phyloP scores from a whole-genome alignment of 2,888 invertebrate genomes.

The Drosophila emarginata region DNA sequence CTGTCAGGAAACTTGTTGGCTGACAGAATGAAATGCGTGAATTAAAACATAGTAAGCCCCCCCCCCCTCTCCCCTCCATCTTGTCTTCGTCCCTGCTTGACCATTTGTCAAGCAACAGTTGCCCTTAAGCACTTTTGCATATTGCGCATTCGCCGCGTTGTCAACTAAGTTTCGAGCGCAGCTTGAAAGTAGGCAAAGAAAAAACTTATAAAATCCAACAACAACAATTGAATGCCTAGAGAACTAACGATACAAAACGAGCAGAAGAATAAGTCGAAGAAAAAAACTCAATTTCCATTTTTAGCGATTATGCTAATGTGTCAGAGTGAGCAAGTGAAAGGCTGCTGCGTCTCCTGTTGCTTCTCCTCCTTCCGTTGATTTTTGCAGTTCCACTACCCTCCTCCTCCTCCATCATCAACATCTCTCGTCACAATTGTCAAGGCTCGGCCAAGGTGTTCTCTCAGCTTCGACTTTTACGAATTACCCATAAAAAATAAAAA shows the following conservation, averaged over 20 bases:
- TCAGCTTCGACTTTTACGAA: conserved; percentile 34
- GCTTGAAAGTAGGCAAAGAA: conserved; percentile 12
- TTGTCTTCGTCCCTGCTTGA: not conserved
- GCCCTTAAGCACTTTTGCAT: conserved; percentile 28
- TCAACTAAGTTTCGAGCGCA: conserved; percentile 40
- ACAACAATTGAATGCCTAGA: conserved; percentile 32
- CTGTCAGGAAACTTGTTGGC: not conserved
- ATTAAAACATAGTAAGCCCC: conserved; percentile 12
- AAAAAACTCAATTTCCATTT: conserved; percentile 59
- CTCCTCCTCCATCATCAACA: not conserved
- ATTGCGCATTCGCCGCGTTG: conserved; percentile 53
- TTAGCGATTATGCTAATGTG: conserved; percentile 75
- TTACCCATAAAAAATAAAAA: conserved; percentile 54
- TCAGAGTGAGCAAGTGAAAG: conserved; percentile 16
- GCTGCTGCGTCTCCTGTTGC: conserved; percentile 34
- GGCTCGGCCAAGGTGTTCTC: conserved; percentile 48
- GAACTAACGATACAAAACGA: not conserved
- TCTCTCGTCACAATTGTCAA: conserved; percentile 40
- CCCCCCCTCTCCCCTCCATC: not conserved
- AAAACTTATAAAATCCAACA: conserved; percentile 10
- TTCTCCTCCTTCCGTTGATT: not conserved
- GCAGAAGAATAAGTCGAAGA: conserved; percentile 27
- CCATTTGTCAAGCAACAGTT: conserved; percentile 60
- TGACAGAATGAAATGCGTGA: conserved; percentile 7
- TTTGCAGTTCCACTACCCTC: not conserved